Base-by-base conservation (phyloP, 2,113 vertebrate genomes). In the Lepus timidus region DNA sequence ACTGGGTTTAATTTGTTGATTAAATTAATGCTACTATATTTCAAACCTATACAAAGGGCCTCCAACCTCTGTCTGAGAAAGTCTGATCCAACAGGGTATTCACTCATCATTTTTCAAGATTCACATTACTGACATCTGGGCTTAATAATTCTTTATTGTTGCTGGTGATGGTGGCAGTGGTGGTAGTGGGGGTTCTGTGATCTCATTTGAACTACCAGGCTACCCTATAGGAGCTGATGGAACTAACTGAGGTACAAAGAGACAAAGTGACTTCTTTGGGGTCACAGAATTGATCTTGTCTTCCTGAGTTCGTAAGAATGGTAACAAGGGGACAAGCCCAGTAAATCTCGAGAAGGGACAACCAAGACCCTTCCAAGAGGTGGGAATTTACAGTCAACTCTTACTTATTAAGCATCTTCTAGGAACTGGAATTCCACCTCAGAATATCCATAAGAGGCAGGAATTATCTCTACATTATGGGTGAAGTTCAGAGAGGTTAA, bases 21-120 rank as follows among this genome's bases (percentile, higher is more conserved):
- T 84, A 85, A 44, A 74, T 67, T 92, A 75, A 94, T 83, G 74
- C 10, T 74, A 91, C 51, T 17, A 29, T 65, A 95, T 83, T 96
- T 87, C n/a, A 91, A 90, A 27, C 10, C 52, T 95, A 31, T 10
- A 36, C 44, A 49, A 81, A 88, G 58, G 61, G 36, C 12, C 85
- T 19, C 61, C 51, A 91, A 58, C 14, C 33, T 94, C 29, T 91
- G 58, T 87, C 55, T 51, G 20, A 71, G 49, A 67, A 92, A 36
- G 58, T 39, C 44, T 87, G 52, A 79, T 58, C 49, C 86, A 93
- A 75, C 22, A 86, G 11, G 62, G 51, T 83, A 79, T 74, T 86
- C 14, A 84, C n/a, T 95, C 10, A 83, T 1, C 36, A 61, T 75
- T 92, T 94, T 27, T 91, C n/a, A 87, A 31, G 16, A 65, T 92